Conservation (phyloP, 2,888 invertebrate species). For the Orthonevra nobilis region DNA sequence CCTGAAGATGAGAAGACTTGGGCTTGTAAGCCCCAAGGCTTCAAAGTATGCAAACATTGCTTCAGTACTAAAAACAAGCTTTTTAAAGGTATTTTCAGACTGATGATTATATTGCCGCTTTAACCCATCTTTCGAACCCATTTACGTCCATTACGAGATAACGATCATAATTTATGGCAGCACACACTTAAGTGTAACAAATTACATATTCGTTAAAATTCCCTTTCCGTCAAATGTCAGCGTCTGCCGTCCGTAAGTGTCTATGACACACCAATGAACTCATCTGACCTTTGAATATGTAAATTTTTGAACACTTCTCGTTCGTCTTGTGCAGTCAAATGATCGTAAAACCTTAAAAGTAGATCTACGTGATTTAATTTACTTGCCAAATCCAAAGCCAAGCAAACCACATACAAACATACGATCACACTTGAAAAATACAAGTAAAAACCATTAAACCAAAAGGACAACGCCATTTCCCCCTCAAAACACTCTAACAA, state of each 20-base stretch:
- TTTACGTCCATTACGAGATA: background rate
- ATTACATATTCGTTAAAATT: conserved; percentile 6
- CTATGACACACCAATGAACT: conserved; percentile 2
- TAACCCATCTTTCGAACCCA: background rate
- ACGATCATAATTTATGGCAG: conserved; percentile 8
- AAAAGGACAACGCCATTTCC: conserved; percentile 18
- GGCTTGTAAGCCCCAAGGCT: too few species aligned
- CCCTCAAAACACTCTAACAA: background rate
- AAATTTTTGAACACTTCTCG: too few species aligned
- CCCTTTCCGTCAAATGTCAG: background rate
- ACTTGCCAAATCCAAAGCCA: conserved; percentile 18
- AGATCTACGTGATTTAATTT: conserved; percentile 47
- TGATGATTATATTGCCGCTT: too few species aligned
- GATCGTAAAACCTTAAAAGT: conserved; percentile 25
- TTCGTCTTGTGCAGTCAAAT: conserved; percentile 16
- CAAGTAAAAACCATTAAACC: too few species aligned
- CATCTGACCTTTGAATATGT: conserved; percentile 6
- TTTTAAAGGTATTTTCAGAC: too few species aligned
- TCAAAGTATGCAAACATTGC: too few species aligned
- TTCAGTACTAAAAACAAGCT: too few species aligned
- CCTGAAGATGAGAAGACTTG: too few species aligned
- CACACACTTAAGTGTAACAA: background rate
- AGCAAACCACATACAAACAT: background rate
- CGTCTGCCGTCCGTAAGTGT: background rate
- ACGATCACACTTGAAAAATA: too few species aligned